Evolutionary conservation across 1,140 invertebrate species (phyloP), one percentile per base, ranked within the genome.

Genomic region (Rhynchophorus ferrugineus): DNA sequence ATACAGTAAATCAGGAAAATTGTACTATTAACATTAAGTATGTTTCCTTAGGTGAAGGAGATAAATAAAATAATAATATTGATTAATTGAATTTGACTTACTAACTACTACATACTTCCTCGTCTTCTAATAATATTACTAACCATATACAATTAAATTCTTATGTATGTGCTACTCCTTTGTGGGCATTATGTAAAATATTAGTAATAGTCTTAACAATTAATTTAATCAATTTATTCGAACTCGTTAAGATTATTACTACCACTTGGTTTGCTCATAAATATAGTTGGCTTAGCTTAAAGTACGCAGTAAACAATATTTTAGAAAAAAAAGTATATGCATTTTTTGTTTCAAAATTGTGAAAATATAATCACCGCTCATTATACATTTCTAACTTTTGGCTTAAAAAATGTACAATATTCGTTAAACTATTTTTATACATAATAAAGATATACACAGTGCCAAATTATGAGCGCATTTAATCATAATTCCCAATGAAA

Each of bases 321-420:
- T 41, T 34, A 36, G 9, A 43, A 8, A 17, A 18, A 3, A 16
- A 41, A 44, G 41, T 43, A 50, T 24, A 33, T 50, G 34, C 37
- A 43, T 29, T 29, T 50, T 33, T 8, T 45, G n/a, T 34, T 33
- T 14, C 11, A 39, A 5, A 7, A 36, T 36, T n/a, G 5, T 6
- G 16, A 13, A 36, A 14, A 36, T 11, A 37, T 47, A 29, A 16
- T 11, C 13, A 13, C 9, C n/a, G n/a, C n/a, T n/a, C n/a, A n/a
- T n/a, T n/a, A 29, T 29, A 29, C 24, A 29, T 11, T 29, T 6
- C 5, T 11, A 29, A 29, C 24, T 29, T 6, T 29, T 29, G 24
- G 24, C 5, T 29, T 29, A 29, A 29, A 29, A 29, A 29, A 29
- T 29, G 11, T 29, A 29, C 24, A 29, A 29, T 29, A 29, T 6